A percentile compares a stretch with the other conserved stretches of the same genome.
These are phyloP conservation scores for Bombus cullumanus DNA, from an alignment of 1,140 invertebrate species.

Conservation along the genomic window DNA sequence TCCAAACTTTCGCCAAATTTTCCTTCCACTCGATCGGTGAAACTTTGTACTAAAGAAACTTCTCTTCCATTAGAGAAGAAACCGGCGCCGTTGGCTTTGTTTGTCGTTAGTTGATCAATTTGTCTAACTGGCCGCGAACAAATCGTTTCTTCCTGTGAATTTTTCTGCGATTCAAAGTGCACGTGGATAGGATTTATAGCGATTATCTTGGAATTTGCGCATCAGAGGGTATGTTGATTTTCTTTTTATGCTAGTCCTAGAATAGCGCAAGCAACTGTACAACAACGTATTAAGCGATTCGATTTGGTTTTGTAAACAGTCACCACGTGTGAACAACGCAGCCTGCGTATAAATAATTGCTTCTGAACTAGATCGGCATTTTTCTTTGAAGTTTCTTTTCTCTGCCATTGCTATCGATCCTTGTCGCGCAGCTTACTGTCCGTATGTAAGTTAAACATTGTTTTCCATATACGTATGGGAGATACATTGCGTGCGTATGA, in stretches of 20 bases:
- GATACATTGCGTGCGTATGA: no score
- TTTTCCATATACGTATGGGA: neutral
- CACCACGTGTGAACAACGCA: neutral
- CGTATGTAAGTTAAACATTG: no score
- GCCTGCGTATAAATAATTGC: no score
- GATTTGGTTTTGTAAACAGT: no score
- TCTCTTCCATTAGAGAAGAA: neutral
- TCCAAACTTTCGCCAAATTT: neutral
- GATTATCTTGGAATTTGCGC: neutral
- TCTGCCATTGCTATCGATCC: no score
- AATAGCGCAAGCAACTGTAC: neutral
- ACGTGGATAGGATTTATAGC: constrained; percentile 19
- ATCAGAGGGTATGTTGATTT: constrained; percentile 1
- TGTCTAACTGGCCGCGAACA: no score
- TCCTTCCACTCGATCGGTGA: neutral
- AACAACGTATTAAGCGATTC: no score
- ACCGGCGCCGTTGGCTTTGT: neutral
- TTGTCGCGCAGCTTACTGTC: no score
- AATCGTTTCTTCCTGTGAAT: neutral
- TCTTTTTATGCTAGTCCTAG: neutral
- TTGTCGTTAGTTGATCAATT: no score
- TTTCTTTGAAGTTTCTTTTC: no score
- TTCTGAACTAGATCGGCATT: no score
- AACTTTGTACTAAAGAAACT: no score
- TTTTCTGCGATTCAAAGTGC: constrained; percentile 11